These are phyloP conservation scores for Hucho hucho DNA, from an alignment of 2,113 vertebrate species.

Conservation along the genomic window DNA sequence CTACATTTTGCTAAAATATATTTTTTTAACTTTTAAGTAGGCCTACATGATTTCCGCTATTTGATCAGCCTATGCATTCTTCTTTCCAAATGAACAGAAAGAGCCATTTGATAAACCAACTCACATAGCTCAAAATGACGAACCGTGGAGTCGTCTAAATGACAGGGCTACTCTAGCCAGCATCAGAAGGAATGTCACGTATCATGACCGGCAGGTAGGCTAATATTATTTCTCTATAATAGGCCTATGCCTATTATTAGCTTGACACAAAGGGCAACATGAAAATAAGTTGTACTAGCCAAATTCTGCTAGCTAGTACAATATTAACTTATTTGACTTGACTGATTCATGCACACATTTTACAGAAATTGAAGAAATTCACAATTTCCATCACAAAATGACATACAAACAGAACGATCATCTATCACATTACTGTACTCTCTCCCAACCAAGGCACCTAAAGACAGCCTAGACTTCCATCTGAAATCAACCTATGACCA, in stretches of 20 bases:
- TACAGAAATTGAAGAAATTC: too few relatives aligned
- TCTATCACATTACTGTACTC: not conserved
- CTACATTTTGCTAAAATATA: too few relatives aligned
- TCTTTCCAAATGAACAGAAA: constrained; percentile 59
- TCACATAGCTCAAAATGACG: constrained; percentile 73
- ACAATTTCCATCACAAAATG: too few relatives aligned
- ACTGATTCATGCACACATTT: too few relatives aligned
- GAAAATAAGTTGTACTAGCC: too few relatives aligned
- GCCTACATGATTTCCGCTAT: not conserved
- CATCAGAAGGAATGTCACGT: constrained; percentile 47
- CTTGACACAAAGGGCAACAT: too few relatives aligned
- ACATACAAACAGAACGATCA: too few relatives aligned
- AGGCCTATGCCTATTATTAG: too few relatives aligned
- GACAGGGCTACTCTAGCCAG: constrained; percentile 67
- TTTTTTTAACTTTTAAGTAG: not conserved
- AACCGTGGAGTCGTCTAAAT: constrained; percentile 80
- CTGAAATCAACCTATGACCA: constrained; percentile 79
- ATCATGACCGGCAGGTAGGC: constrained; percentile 67
- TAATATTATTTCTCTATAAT: not conserved
- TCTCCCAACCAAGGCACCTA: constrained; percentile 60
- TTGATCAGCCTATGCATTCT: not conserved
- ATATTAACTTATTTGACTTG: too few relatives aligned
- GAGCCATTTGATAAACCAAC: constrained; percentile 46
- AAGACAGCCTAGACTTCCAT: constrained; percentile 81
- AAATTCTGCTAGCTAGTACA: too few relatives aligned